These are phyloP conservation scores for Leptatherina wallacei DNA, from an alignment of 2,797 vertebrate genomes.

Conservation along the genomic window DNA sequence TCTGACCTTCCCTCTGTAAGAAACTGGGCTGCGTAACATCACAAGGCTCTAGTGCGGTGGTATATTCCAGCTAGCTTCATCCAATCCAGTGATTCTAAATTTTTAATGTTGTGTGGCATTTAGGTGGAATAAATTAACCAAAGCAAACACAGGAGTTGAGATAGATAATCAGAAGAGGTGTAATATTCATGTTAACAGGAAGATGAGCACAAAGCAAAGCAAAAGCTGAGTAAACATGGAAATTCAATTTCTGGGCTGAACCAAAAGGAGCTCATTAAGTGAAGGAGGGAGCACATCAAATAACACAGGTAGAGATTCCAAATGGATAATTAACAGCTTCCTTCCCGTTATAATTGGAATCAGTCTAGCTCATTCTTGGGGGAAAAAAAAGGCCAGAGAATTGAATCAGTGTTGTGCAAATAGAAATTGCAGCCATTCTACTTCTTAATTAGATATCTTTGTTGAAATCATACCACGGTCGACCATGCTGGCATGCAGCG, in stretches of 20 bases:
- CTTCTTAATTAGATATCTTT: slow-evolving; percentile 80
- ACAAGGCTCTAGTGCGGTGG: slow-evolving; percentile 43
- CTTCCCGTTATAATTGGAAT: slow-evolving; percentile 80
- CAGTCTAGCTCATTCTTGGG: slow-evolving; percentile 63
- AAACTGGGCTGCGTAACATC: slow-evolving; percentile 57
- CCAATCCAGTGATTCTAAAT: slow-evolving; percentile 12
- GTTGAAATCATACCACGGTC: slow-evolving; percentile 69
- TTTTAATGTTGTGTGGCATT: slow-evolving; percentile 22
- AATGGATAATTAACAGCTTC: slow-evolving; percentile 82
- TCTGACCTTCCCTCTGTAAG: slow-evolving; percentile 66
- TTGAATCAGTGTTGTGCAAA: slow-evolving; percentile 78
- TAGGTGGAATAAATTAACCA: slow-evolving; percentile 27
- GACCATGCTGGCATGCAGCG: slow-evolving; percentile 60
- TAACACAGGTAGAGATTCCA: slow-evolving; percentile 72
- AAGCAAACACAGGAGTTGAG: slow-evolving; percentile 28
- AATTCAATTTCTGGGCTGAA: slow-evolving; percentile 52
- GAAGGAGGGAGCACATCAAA: slow-evolving; percentile 54
- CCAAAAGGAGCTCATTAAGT: slow-evolving; percentile 51
- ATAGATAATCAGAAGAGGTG: slow-evolving; percentile 38
- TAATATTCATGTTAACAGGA: slow-evolving; percentile 57
- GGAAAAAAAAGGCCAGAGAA: slow-evolving; percentile 76
- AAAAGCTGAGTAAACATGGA: slow-evolving; percentile 51
- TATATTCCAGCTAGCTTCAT: slow-evolving; percentile 5
- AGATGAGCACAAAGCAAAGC: slow-evolving; percentile 59
- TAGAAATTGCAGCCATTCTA: slow-evolving; percentile 74